Base-by-base conservation (phyloP, 2,113 vertebrate species). In the Alexandromys fortis region DNA sequence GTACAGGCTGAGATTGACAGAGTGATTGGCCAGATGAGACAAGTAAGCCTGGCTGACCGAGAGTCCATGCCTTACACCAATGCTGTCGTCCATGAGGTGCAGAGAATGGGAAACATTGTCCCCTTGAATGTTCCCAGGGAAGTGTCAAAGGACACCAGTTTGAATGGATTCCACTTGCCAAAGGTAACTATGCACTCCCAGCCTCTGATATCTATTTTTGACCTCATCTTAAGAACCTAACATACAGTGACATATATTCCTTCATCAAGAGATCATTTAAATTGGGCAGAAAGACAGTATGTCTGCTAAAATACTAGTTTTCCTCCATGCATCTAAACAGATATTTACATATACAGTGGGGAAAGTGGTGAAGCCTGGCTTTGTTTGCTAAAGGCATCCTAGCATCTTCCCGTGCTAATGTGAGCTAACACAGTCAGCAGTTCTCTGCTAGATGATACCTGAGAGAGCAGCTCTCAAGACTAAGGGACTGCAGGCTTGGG, bases 41-140 rank as follows among this genome's bases (percentile, higher is more conserved):
- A 49, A 17, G 86, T 76, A 0, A 90, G 90, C 21, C 45, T 10
- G 5, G 88, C 63, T 0, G 2, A 45, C 12, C 61, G 94, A 30
- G 95, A 97, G n/a, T 87, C 86, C 70, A 76, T 97, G 97, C 97
- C 97, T 72, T 98, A 99, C 97, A 99, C 99, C 68, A 98, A 99
- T 0, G 99, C 99, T 0, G 99, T 99, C 75, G 95, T 99, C 98
- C 99, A 99, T 0, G 99, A 99, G 95, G 98, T 99, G 90, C 99
- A 99, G 96, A 99, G 99, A 96, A 99, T 98, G 96, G 96, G 98
- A 67, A 99, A 99, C 47, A 98, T 99, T 1, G 0, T 99, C 35
- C 99, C 99, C 9, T 89, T 99, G 28, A 99, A 98, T 0, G 98
- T 93, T 24, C 98, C 98, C 22, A 98, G 99, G 85, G 45, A 98